Evolutionary conservation across 2,113 vertebrate species (phyloP).

Genomic region (Vidua chalybeata): DNA sequence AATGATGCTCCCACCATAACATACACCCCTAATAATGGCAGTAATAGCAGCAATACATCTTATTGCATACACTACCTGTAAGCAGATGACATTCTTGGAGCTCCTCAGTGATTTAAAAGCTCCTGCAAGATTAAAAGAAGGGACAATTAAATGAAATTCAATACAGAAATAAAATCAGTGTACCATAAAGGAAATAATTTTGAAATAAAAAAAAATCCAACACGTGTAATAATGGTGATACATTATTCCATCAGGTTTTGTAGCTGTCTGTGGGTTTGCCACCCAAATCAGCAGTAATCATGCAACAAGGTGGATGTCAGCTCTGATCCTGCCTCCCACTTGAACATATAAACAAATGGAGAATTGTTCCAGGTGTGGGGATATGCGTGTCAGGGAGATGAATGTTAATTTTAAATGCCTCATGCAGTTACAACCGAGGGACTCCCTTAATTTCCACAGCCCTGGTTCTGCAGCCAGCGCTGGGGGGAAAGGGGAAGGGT

Average conservation of each 20-base stretch:
- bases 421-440: background rate
- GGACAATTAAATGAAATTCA: background rate
- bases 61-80: background rate
- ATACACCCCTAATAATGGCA: constrained; percentile 21
- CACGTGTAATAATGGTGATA: background rate
- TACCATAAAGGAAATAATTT: background rate
- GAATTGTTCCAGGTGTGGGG: background rate
- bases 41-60: background rate
- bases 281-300: background rate
- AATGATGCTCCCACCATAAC: background rate
- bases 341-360: background rate
- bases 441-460: background rate
- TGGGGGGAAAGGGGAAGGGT: background rate
- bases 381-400: background rate
- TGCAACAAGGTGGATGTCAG: background rate
- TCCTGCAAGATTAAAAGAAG: constrained; percentile 4
- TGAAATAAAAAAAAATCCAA: background rate
- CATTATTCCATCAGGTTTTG: background rate
- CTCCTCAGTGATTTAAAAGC: constrained; percentile 16
- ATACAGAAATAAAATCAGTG: constrained; percentile 29
- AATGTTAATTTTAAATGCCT: background rate
- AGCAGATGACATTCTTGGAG: background rate
- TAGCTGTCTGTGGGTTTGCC: background rate
- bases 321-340: background rate
- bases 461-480: background rate